Percentiles rank a stretch among this genome's conserved stretches.
phyloP scores from a whole-genome alignment of 2,113 vertebrate genomes.

The Diadophis punctatus region DNA sequence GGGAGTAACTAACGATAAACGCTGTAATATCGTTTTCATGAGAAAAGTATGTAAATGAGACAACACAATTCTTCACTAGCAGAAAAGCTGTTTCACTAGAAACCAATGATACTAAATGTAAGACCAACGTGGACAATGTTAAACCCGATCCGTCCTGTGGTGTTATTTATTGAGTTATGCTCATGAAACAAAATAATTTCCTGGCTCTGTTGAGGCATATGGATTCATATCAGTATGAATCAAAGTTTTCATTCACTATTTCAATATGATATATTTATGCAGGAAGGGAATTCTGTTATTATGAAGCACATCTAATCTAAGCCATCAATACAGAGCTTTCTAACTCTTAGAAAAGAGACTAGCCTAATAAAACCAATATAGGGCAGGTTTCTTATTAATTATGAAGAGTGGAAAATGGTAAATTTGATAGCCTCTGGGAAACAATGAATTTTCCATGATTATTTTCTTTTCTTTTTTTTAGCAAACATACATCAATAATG shows the following conservation, averaged over 20 bases:
- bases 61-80: conserved; percentile 25
- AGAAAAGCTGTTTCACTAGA: conserved; percentile 30
- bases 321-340: background rate
- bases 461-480: background rate
- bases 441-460: background rate
- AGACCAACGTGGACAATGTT: conserved; percentile 30
- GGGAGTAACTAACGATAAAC: conserved; percentile 37
- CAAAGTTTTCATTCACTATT: conserved; percentile 36
- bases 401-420: background rate
- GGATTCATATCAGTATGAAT: conserved; percentile 18
- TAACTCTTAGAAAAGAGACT: conserved; percentile 19
- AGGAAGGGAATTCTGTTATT: background rate
- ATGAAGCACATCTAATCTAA: background rate
- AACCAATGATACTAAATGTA: conserved; percentile 37
- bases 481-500: background rate
- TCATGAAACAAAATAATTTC: conserved; percentile 41
- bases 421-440: background rate
- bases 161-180: conserved; percentile 40
- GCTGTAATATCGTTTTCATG: conserved; percentile 34
- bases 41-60: conserved; percentile 31
- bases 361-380: background rate
- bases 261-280: conserved; percentile 26
- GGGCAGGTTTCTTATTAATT: background rate
- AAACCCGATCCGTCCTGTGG: conserved; percentile 13
- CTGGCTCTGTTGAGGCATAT: conserved; percentile 36